Evolutionary conservation across 1,140 invertebrate genomes (phyloP).

Genomic region (Mya arenaria): DNA sequence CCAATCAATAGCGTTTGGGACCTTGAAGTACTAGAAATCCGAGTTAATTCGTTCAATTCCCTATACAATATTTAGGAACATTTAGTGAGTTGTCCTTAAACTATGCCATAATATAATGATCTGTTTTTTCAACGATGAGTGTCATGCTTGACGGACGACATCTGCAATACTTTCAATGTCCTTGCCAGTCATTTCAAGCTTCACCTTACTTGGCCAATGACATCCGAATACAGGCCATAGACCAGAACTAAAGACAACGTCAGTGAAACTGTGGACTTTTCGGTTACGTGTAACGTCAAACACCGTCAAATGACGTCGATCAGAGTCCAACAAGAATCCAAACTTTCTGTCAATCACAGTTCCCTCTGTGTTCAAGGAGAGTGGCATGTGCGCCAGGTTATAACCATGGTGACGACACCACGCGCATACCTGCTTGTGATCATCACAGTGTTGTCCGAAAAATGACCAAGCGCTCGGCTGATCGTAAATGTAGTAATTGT

Average conservation of each 20-base stretch:
- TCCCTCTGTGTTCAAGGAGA: conserved; percentile 43
- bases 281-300: conserved; percentile 50
- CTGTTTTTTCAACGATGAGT: no score
- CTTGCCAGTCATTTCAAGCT: conserved; percentile 60
- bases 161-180: conserved; percentile 47
- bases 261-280: conserved; percentile 56
- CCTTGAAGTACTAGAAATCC: no score
- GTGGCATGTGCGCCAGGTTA: conserved; percentile 49
- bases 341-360: conserved; percentile 42
- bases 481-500: conserved; percentile 63
- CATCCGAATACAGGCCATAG: conserved; percentile 66
- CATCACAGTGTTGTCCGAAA: conserved; percentile 65
- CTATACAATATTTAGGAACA: no score
- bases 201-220: conserved; percentile 67
- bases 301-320: conserved; percentile 48
- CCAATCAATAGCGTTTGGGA: no score
- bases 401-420: conserved; percentile 63
- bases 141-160: conserved; percentile 6
- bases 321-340: conserved; percentile 62
- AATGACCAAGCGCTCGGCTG: conserved; percentile 63
- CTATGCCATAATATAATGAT: no score
- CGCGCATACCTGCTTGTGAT: conserved; percentile 60
- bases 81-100: no score
- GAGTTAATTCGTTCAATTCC: no score
- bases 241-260: conserved; percentile 41